These are phyloP conservation scores for Pemphigus obesinymphae DNA, from an alignment of 1,140 invertebrate genomes.

Conservation along the genomic window DNA sequence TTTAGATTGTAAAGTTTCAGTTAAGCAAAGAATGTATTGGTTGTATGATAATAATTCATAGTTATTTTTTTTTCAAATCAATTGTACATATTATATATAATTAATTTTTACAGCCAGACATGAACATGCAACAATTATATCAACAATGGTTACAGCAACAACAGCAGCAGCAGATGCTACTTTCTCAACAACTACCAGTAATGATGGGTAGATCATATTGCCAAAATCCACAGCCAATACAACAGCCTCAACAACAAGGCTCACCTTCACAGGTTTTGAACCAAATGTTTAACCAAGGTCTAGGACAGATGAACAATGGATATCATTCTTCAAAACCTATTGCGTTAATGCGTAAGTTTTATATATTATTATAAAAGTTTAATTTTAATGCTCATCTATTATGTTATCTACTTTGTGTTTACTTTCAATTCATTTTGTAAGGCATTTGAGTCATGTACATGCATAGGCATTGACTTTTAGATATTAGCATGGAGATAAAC, in stretches of 20 bases:
- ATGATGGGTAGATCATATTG: constrained; percentile 9
- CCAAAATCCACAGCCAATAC: background rate
- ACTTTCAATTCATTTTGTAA: too few species aligned
- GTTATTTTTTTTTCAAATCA: too few species aligned
- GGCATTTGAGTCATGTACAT: too few species aligned
- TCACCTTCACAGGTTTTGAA: background rate
- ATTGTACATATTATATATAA: too few species aligned
- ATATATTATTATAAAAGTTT: background rate
- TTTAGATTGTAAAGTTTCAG: too few species aligned
- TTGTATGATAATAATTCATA: too few species aligned
- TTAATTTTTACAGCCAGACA: constrained; percentile 9
- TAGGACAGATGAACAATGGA: background rate
- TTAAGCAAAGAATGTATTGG: too few species aligned
- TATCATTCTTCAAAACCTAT: constrained; percentile 15
- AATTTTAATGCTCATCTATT: too few species aligned
- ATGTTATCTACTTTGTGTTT: too few species aligned
- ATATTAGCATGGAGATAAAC: too few species aligned
- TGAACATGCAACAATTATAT: constrained; percentile 1
- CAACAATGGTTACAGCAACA: background rate
- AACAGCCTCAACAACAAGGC: background rate
- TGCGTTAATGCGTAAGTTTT: constrained; percentile 25
- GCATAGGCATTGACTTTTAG: too few species aligned
- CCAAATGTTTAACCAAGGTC: constrained; percentile 20
- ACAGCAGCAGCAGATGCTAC: background rate
- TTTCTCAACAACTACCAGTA: background rate